A percentile compares a stretch with the other conserved stretches of the same genome.
phyloP scores from a whole-genome alignment of 2,888 invertebrate genomes.

The Periphyllus acericola region DNA sequence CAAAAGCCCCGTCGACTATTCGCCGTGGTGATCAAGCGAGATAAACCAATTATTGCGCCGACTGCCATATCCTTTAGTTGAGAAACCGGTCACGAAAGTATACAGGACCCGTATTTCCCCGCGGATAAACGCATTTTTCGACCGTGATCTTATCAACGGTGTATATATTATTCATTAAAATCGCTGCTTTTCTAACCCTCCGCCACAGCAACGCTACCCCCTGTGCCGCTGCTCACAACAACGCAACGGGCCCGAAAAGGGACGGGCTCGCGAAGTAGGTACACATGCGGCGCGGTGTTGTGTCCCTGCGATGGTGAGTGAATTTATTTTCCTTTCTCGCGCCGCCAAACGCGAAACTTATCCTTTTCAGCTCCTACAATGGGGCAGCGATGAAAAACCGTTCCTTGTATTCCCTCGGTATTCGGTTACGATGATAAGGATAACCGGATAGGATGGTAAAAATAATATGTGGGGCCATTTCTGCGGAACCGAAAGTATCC shows the following conservation, averaged over 20 bases:
- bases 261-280: neutral
- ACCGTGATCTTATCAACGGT: slow-evolving; percentile 30
- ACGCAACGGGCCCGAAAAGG: neutral
- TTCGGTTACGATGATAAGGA: neutral
- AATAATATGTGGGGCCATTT: no score
- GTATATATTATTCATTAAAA: slow-evolving; percentile 5
- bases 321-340: slow-evolving; percentile 43
- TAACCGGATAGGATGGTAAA: no score
- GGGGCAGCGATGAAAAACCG: neutral
- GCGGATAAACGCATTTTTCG: slow-evolving; percentile 18
- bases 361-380: slow-evolving; percentile 28
- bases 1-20: no score
- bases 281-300: neutral
- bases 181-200: slow-evolving; percentile 6
- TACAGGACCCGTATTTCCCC: slow-evolving; percentile 30
- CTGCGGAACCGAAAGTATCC: no score
- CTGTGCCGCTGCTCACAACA: no score
- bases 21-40: neutral
- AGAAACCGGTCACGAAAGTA: slow-evolving; percentile 31
- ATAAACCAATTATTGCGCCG: neutral
- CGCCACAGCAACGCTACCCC: neutral
- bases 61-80: neutral
- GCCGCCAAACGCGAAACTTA: slow-evolving; percentile 37
- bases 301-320: neutral
- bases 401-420: neutral